phyloP scores from a whole-genome alignment of 2,888 invertebrate genomes.

The Troides helena region DNA sequence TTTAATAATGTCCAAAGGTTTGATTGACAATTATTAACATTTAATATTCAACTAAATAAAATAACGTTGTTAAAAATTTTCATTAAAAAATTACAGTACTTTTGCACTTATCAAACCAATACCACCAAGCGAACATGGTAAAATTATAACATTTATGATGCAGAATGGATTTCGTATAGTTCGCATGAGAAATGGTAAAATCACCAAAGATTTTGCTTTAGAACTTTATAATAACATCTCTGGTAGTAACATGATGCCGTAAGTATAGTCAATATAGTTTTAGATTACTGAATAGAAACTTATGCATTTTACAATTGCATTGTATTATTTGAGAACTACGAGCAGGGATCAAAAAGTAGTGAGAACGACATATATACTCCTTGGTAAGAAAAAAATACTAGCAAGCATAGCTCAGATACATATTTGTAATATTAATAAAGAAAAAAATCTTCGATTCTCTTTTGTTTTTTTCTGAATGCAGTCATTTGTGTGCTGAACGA shows the following conservation, averaged over 20 bases:
- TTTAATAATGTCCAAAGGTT: constrained; percentile 83
- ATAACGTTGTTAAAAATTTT: background rate
- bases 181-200: constrained; percentile 86
- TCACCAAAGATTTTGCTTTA: constrained; percentile 84
- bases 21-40: background rate
- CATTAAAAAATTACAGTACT: constrained; percentile 77
- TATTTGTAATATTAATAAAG: too few species aligned
- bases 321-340: too few species aligned
- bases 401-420: too few species aligned
- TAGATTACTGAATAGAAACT: too few species aligned
- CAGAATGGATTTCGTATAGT: constrained; percentile 83
- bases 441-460: too few species aligned
- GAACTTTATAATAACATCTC: constrained; percentile 81
- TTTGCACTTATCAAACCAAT: constrained; percentile 90
- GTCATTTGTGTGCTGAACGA: too few species aligned
- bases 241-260: constrained; percentile 82
- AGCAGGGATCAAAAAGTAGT: too few species aligned
- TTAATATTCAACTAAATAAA: background rate
- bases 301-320: background rate
- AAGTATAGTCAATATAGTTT: constrained; percentile 43
- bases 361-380: too few species aligned
- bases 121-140: constrained; percentile 85
- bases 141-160: constrained; percentile 86
- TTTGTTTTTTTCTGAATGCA: too few species aligned
- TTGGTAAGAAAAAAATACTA: too few species aligned